Evolutionary conservation across 2,797 vertebrate genomes (phyloP).

Genomic region (Neosilurus hyrtlii): DNA sequence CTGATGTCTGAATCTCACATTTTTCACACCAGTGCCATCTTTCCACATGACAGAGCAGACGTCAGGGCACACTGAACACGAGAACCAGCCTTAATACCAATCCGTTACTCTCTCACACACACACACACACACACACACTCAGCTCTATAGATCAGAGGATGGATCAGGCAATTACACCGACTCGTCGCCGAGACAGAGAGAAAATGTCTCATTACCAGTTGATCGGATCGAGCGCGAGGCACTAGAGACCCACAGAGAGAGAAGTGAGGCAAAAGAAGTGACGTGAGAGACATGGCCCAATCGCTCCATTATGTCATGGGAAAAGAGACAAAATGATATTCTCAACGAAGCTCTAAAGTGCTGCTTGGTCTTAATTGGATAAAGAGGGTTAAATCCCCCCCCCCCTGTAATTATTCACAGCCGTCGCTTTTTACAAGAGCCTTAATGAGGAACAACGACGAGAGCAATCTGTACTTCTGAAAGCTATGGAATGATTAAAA

Average conservation of each 20-base stretch:
- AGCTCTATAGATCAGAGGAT: background rate
- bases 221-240: background rate
- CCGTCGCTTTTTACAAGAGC: background rate
- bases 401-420: constrained; percentile 8
- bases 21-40: constrained; percentile 4
- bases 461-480: constrained; percentile 9
- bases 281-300: background rate
- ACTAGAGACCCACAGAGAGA: background rate
- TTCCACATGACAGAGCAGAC: constrained; percentile 12
- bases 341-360: constrained; percentile 10
- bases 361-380: constrained; percentile 13
- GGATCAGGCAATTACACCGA: constrained; percentile 17
- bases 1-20: constrained; percentile 20
- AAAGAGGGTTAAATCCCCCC: background rate
- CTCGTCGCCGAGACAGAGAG: constrained; percentile 3
- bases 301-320: background rate
- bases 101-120: background rate
- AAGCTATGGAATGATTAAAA: constrained; percentile 17
- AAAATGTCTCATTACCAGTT: constrained; percentile 24
- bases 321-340: background rate
- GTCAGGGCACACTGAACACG: constrained; percentile 5
- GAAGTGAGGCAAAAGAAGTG: background rate
- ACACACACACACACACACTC: constrained; percentile 11
- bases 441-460: background rate
- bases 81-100: constrained; percentile 19